Conservation (phyloP, 2,888 invertebrate genomes). For the Galerucella calmariensis region DNA sequence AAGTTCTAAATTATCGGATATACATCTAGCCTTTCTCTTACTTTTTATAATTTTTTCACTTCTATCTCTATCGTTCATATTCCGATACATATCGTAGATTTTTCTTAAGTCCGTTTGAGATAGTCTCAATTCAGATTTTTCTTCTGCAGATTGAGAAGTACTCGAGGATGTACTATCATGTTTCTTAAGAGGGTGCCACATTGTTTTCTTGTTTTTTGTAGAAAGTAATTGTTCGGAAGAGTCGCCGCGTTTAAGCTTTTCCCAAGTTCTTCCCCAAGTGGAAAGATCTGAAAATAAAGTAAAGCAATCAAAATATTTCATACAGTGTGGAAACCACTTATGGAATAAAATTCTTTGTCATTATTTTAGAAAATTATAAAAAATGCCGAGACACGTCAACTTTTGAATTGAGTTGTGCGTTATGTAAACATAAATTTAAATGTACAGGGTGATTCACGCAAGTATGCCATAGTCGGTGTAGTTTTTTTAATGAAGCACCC, state of each 20-base stretch:
- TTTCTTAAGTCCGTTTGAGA: slow-evolving; percentile 53
- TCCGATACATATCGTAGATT: slow-evolving; percentile 56
- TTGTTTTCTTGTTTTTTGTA: slow-evolving; percentile 56
- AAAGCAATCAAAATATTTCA: neutral
- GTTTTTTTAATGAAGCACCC: too few species aligned
- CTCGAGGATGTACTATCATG: slow-evolving; percentile 48
- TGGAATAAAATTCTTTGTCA: too few species aligned
- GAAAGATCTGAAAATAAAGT: slow-evolving; percentile 66
- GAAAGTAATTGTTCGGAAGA: slow-evolving; percentile 67
- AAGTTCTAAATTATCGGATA: slow-evolving; percentile 57
- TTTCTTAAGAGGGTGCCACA: slow-evolving; percentile 64
- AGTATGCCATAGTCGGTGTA: too few species aligned
- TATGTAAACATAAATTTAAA: too few species aligned
- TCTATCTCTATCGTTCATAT: slow-evolving; percentile 42
- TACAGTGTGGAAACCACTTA: too few species aligned
- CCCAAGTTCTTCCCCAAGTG: slow-evolving; percentile 70
- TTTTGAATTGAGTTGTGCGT: too few species aligned
- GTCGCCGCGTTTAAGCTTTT: slow-evolving; percentile 70
- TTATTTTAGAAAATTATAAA: too few species aligned
- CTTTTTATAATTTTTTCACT: slow-evolving; percentile 41
- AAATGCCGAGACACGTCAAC: too few species aligned
- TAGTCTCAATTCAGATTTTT: slow-evolving; percentile 42
- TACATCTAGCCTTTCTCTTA: slow-evolving; percentile 52
- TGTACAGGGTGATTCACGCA: too few species aligned
- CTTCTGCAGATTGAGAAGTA: slow-evolving; percentile 30